Conservation (phyloP, 1,140 invertebrate species). For the Alviniconcha marisindica region DNA sequence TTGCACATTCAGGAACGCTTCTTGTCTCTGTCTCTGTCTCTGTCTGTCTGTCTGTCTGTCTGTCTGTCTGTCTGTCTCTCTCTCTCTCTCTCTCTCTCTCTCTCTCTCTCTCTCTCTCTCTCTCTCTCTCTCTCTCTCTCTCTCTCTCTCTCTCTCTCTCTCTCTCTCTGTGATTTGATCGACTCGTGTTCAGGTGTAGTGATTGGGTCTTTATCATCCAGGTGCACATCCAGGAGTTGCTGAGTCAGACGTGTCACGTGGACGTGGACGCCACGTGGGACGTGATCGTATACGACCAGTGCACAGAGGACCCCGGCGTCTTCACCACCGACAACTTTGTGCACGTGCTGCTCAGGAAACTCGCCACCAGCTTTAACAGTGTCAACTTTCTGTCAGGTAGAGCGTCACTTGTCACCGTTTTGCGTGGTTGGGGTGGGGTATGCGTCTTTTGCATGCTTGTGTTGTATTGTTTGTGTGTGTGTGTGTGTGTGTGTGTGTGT, state of each 20-base stretch:
- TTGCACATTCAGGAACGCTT: too few species aligned
- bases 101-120: too few species aligned
- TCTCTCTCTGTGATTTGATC: too few species aligned
- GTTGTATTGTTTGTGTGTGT: background rate
- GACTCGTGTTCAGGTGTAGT: too few species aligned
- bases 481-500: background rate
- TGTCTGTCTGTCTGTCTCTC: background rate
- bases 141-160: too few species aligned
- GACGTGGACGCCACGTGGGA: constrained; percentile 75
- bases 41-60: background rate
- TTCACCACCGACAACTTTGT: constrained; percentile 78
- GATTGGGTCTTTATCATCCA: constrained; percentile 48
- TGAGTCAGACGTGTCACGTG: constrained; percentile 77
- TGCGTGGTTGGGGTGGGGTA: too few species aligned
- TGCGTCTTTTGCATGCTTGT: background rate
- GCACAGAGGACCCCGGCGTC: constrained; percentile 71
- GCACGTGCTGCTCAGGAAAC: constrained; percentile 77
- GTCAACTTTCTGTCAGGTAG: constrained; percentile 78
- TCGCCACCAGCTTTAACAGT: constrained; percentile 75
- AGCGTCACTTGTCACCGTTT: too few species aligned
- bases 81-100: background rate
- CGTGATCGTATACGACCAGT: constrained; percentile 80
- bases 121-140: too few species aligned
- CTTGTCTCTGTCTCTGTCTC: constrained; percentile 12
- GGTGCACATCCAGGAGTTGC: constrained; percentile 78